Evolutionary conservation across 2,888 invertebrate species (phyloP), one percentile per base, ranked within the genome.

Genomic region (Trissolcus brochymenae): DNA sequence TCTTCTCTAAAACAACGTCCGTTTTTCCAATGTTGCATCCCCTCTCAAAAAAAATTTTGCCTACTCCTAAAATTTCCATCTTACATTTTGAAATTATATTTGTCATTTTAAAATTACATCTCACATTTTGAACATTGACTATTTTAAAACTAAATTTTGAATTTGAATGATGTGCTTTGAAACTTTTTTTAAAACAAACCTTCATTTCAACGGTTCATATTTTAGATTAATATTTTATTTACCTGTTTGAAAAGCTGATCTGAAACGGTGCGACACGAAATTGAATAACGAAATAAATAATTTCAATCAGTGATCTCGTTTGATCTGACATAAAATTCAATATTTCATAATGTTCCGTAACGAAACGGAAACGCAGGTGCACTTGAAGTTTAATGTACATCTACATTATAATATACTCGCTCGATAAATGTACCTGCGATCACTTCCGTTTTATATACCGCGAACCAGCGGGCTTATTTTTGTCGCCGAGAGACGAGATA

Each of bases 291-390:
- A 46, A 46, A 14, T 16, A 55, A 62, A 62, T 64, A 71, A 71
- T 57, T 49, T 55, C 70, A 70, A 61, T 71, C 62, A 71, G 57
- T 57, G 21, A 19, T 16, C 50, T 19, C 25, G 57, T 51, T 6
- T 6, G 35, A 40, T 53, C 13, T 59, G 72, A 72, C 72, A 21
- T 49, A 65, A 65, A 72, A 72, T 73, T 73, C 51, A 71, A 64
- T 71, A 64, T 53, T 71, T 56, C 64, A 53, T 25, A 65, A 65
- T 72, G 59, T 65, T 72, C 55, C 55, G 50, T 72, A 65, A 72
- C 60, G 59, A 65, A 65, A 57, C 46, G 62, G 65, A 72, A 64
- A 72, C 54, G 16, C 59, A 72, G 72, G 65, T 72, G 64, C 65
- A 60, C 54, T 21, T 59, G 72, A 72, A 65, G 59, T 59, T 49